Percentiles rank a stretch among this genome's conserved stretches.
phyloP scores from a whole-genome alignment of 2,113 vertebrate genomes.

The Trematocara marginatum region DNA sequence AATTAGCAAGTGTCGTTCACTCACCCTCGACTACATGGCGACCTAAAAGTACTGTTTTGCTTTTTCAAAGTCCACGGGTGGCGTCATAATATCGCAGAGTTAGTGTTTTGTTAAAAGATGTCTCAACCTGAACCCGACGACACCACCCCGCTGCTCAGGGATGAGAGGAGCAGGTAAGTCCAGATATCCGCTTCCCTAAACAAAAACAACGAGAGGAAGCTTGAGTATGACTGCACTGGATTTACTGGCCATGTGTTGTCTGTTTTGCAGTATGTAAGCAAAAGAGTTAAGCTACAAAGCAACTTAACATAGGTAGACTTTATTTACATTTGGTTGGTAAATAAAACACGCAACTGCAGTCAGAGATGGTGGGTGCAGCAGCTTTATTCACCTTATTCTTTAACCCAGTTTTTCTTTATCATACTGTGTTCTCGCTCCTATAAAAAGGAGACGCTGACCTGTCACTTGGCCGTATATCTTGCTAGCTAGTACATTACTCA shows the following conservation, averaged over 20 bases:
- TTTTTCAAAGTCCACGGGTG: background rate
- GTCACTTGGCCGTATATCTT: background rate
- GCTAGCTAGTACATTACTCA: background rate
- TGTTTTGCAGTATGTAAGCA: background rate
- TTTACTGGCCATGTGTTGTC: background rate
- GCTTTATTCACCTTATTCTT: background rate
- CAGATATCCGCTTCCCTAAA: background rate
- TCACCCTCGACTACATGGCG: slow-evolving; percentile 15
- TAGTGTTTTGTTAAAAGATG: slow-evolving; percentile 30
- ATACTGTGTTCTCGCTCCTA: background rate
- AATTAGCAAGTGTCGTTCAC: slow-evolving; percentile 8
- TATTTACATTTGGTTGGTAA: background rate
- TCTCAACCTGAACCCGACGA: slow-evolving; percentile 48
- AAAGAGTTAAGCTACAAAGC: background rate
- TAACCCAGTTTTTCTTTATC: accelerated
- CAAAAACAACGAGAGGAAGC: background rate
- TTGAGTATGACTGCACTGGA: background rate
- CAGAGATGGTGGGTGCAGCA: background rate
- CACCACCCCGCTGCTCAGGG: slow-evolving; percentile 54
- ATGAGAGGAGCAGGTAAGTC: slow-evolving; percentile 76
- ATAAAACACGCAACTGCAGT: background rate
- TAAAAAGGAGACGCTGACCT: background rate
- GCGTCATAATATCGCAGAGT: background rate
- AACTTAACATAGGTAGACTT: background rate
- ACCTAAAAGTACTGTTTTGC: background rate